These are phyloP conservation scores for Neoniphon sammara DNA, from an alignment of 2,797 vertebrate genomes.

Conservation along the genomic window DNA sequence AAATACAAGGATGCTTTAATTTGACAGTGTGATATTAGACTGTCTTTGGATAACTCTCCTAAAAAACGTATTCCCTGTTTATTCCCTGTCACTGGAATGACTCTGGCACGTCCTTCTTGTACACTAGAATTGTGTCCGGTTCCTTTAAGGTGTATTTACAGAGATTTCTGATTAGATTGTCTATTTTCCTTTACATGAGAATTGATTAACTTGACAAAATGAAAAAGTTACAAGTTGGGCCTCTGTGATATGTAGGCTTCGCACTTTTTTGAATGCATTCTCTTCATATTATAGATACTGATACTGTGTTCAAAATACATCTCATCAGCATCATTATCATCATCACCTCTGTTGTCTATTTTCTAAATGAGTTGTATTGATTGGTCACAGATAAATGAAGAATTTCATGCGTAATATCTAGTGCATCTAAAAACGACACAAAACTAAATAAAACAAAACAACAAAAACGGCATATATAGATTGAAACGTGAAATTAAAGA, in stretches of 20 bases:
- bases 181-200: conserved; percentile 54
- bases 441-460: background rate
- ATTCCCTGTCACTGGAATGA: conserved; percentile 63
- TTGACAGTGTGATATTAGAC: conserved; percentile 74
- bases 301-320: conserved; percentile 7
- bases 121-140: conserved; percentile 46
- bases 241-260: conserved; percentile 53
- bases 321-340: conserved; percentile 6
- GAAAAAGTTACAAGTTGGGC: conserved; percentile 41
- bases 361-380: background rate
- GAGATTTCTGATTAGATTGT: conserved; percentile 60
- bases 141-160: conserved; percentile 66
- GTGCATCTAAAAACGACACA: background rate
- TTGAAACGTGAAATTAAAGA: background rate
- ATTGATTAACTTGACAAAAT: conserved; percentile 50
- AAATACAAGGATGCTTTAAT: conserved; percentile 69
- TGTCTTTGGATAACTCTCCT: conserved; percentile 71
- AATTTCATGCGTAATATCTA: background rate
- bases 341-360: background rate
- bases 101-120: conserved; percentile 62
- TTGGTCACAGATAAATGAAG: background rate
- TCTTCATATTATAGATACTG: conserved; percentile 26
- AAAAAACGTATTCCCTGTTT: conserved; percentile 67
- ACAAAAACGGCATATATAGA: background rate
- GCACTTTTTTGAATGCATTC: conserved; percentile 24